phyloP scores from a whole-genome alignment of 2,888 invertebrate species.

The Gisinianus flammeolus region DNA sequence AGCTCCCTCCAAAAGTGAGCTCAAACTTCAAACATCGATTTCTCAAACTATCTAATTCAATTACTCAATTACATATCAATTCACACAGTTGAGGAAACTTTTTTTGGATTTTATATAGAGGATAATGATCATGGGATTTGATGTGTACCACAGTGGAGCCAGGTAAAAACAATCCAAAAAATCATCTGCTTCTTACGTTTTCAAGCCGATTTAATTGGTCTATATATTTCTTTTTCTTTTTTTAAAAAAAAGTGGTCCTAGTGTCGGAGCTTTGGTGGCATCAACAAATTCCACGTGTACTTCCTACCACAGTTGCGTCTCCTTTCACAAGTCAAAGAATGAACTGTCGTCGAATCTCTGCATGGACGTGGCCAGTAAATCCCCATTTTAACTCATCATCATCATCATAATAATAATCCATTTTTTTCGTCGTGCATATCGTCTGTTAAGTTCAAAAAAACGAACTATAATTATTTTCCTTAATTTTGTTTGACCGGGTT shows the following conservation, averaged over 20 bases:
- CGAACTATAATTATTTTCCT: no score
- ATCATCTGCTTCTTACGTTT: no score
- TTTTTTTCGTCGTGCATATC: no score
- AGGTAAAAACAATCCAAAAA: background rate
- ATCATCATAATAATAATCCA: no score
- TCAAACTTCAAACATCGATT: background rate
- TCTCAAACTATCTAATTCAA: no score
- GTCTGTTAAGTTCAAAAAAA: no score
- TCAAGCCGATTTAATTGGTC: no score
- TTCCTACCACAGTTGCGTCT: slow-evolving; percentile 44
- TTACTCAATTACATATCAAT: no score
- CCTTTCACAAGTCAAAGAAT: slow-evolving; percentile 21
- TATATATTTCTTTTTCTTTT: no score
- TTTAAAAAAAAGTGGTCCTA: slow-evolving; percentile 65
- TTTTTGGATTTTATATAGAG: slow-evolving; percentile 28
- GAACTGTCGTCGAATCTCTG: slow-evolving; percentile 42
- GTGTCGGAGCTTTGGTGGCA: slow-evolving; percentile 51
- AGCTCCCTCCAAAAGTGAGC: slow-evolving; percentile 67
- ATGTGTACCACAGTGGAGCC: slow-evolving; percentile 45
- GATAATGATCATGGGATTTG: slow-evolving; percentile 51
- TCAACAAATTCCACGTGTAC: slow-evolving; percentile 35
- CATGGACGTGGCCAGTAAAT: slow-evolving; percentile 44
- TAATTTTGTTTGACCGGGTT: no score
- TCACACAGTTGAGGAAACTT: no score
- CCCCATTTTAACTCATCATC: background rate